These are phyloP conservation scores for Tretioscincus oriximinensis DNA, from an alignment of 2,113 vertebrate species.

Conservation along the genomic window DNA sequence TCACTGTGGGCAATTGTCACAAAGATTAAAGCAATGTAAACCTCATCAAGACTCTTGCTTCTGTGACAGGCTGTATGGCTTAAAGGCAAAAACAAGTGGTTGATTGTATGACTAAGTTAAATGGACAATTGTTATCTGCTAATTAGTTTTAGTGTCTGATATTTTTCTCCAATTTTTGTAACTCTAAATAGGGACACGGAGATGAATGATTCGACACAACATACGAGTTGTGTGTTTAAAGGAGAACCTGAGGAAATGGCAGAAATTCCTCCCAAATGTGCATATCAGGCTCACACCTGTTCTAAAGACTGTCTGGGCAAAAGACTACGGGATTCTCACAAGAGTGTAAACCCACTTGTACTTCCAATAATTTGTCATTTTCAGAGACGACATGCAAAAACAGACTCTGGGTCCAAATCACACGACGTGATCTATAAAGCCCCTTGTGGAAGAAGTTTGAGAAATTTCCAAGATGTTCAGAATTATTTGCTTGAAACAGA, in stretches of 20 bases:
- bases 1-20: background rate
- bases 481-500: constrained; percentile 81
- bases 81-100: too few relatives aligned
- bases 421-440: constrained; percentile 83
- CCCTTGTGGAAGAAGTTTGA: constrained; percentile 86
- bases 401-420: constrained; percentile 56
- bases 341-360: constrained; percentile 83
- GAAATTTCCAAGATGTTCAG: constrained; percentile 79
- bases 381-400: constrained; percentile 76
- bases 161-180: constrained; percentile 4
- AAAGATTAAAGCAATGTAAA: background rate
- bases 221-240: constrained; percentile 27
- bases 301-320: constrained; percentile 73
- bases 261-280: constrained; percentile 29
- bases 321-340: constrained; percentile 61
- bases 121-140: background rate
- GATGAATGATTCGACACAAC: constrained; percentile 19
- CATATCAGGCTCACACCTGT: constrained; percentile 73
- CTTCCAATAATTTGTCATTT: constrained; percentile 84
- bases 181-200: constrained; percentile 52
- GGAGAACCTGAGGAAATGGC: constrained; percentile 21
- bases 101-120: too few relatives aligned
- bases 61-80: background rate
- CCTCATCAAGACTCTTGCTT: background rate
- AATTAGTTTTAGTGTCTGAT: background rate